These are phyloP conservation scores for Brachionus manjavacas DNA, from an alignment of 1,140 invertebrate genomes.

Conservation along the genomic window DNA sequence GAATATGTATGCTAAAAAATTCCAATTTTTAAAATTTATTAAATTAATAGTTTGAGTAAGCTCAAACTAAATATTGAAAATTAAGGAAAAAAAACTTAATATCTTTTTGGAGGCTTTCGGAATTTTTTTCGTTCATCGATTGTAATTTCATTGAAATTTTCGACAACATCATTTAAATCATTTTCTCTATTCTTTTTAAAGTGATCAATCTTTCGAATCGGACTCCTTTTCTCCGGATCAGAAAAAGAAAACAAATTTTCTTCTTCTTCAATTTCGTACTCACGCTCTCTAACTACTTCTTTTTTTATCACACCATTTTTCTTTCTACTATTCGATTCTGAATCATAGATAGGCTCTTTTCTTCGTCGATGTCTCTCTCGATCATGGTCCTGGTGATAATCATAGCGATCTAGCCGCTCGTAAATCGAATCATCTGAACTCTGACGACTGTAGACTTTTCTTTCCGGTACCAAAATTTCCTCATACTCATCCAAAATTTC, in stretches of 20 bases:
- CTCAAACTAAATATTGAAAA: background rate
- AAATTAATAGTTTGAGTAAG: background rate
- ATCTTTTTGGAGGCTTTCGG: background rate
- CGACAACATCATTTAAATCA: background rate
- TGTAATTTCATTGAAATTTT: background rate
- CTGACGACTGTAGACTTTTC: background rate
- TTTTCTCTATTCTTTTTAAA: background rate
- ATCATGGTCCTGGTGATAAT: background rate
- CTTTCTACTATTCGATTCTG: background rate
- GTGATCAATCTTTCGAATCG: background rate
- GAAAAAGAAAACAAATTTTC: background rate
- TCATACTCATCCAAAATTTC: conserved; percentile 22
- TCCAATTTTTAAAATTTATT: background rate
- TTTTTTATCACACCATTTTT: background rate
- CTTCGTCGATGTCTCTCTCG: background rate
- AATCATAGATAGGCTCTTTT: background rate
- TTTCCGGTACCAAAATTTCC: background rate
- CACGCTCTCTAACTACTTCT: background rate
- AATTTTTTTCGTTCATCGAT: background rate
- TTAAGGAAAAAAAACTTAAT: background rate
- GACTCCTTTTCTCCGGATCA: background rate
- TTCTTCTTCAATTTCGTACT: background rate
- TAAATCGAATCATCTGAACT: background rate
- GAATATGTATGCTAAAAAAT: too few relatives aligned
- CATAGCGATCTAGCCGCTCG: background rate